Base-by-base conservation (phyloP, 2,888 invertebrate genomes). In the Fragum fragum region DNA sequence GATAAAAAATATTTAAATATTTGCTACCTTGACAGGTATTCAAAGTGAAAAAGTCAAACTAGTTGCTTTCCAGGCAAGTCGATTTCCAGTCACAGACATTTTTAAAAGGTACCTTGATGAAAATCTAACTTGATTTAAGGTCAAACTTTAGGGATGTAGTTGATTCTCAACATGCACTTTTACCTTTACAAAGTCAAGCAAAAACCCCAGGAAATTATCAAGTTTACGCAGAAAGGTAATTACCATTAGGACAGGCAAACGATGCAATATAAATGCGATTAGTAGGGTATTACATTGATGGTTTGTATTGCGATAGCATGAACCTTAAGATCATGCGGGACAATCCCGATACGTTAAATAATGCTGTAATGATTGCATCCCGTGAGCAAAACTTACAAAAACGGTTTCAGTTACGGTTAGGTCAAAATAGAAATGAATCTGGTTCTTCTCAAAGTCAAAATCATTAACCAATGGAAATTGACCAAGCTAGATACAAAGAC, bases 151-250 rank as follows among this genome's bases (percentile, higher is more conserved):
- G 47, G 16, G 79, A 79, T n/a, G 66, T 85, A n/a, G 57, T 68
- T 7, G 80, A 84, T 57, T 59, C 36, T 16, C 78, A 81, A 21
- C 71, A 76, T 57, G 78, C 81, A 28, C n/a, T 84, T 1, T 70
- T 77, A 14, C 53, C 76, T 9, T 47, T 81, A 7, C 55, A 76
- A 78, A 55, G 71, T 72, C 9, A 73, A 39, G 52, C 80, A 81
- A 78, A 75, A 73, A 21, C 28, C 55, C 16, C 16, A 23, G 16
- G 75, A 84, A 47, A 69, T 42, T 26, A 68, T 80, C 80, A 80
- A 29, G 69, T 77, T n/a, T 81, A 70, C 52, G 73, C 74, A 9
- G 83, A 83, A 61, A 28, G 79, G 11, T 3, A 77, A 83, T n/a
- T 80, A 80, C 68, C 74, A 75, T 21, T 83, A 6, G 68, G 76